A percentile compares a stretch with the other conserved stretches of the same genome.
phyloP scores from a whole-genome alignment of 2,113 vertebrate species.

The Pelmatolapia mariae region DNA sequence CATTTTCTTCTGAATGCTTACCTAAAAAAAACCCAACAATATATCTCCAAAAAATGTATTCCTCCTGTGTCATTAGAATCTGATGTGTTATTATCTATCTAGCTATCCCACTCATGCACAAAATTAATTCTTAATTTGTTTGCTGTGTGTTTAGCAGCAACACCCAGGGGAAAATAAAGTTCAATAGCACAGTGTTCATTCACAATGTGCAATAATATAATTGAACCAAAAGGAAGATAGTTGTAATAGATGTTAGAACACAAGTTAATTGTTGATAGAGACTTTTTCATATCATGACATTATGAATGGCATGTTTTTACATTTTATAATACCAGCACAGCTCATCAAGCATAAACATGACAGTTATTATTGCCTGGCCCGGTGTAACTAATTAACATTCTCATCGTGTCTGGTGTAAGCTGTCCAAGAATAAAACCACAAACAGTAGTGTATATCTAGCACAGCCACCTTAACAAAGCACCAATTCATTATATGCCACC shows the following conservation, averaged over 20 bases:
- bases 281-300: background rate
- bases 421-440: background rate
- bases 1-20: background rate
- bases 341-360: background rate
- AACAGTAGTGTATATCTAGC: background rate
- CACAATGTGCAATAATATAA: background rate
- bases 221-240: background rate
- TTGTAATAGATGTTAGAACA: background rate
- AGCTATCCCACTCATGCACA: background rate
- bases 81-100: background rate
- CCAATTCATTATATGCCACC: background rate
- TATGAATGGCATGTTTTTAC: background rate
- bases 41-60: background rate
- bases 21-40: background rate
- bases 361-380: background rate
- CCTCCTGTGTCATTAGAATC: background rate
- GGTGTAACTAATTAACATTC: conserved; percentile 9
- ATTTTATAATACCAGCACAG: background rate
- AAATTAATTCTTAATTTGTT: background rate
- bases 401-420: background rate
- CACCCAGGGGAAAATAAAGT: background rate
- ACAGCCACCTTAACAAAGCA: background rate
- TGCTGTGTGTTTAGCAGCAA: background rate
- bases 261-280: background rate
- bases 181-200: background rate